Evolutionary conservation across 2,113 vertebrate species (phyloP).

Genomic region (Marmota monax): DNA sequence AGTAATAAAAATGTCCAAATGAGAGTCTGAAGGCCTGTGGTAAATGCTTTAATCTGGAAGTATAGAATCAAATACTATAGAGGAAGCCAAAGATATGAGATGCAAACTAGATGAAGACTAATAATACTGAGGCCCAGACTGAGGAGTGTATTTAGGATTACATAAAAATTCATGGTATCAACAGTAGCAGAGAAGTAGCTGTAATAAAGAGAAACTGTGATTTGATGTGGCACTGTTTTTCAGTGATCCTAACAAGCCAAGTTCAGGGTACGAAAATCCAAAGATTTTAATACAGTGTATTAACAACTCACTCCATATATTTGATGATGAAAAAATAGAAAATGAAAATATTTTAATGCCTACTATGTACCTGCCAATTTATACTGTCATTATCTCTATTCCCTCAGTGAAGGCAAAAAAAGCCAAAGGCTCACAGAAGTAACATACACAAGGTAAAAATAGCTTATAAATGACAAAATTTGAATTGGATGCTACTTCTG

Average conservation of each 20-base stretch:
- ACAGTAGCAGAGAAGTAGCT: slow-evolving; percentile 7
- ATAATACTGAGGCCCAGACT: background rate
- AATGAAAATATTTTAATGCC: background rate
- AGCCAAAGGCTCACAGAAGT: background rate
- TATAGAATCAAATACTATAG: slow-evolving; percentile 35
- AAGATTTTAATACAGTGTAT: slow-evolving; percentile 18
- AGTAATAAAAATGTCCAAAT: slow-evolving; percentile 12
- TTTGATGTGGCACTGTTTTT: slow-evolving; percentile 48
- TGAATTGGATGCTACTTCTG: slow-evolving; percentile 24
- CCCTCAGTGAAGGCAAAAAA: background rate
- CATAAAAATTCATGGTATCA: slow-evolving; percentile 24
- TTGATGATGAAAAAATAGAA: slow-evolving; percentile 11
- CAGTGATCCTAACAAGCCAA: background rate
- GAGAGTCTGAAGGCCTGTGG: slow-evolving; percentile 19
- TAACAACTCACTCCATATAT: slow-evolving; percentile 23
- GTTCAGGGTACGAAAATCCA: background rate
- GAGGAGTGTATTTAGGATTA: slow-evolving; percentile 43
- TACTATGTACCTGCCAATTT: background rate
- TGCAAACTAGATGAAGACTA: slow-evolving; percentile 58
- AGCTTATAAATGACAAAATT: slow-evolving; percentile 18
- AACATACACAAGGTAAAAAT: slow-evolving; percentile 11
- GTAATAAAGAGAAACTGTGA: background rate
- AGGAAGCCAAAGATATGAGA: slow-evolving; percentile 47
- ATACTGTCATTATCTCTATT: background rate
- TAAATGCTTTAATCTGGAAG: slow-evolving; percentile 60